Evolutionary conservation across 53 echinoderm and acorn worm genomes (phyloP), one percentile per base, ranked within the genome.

Genomic region (Temnopleurus reevesii): DNA sequence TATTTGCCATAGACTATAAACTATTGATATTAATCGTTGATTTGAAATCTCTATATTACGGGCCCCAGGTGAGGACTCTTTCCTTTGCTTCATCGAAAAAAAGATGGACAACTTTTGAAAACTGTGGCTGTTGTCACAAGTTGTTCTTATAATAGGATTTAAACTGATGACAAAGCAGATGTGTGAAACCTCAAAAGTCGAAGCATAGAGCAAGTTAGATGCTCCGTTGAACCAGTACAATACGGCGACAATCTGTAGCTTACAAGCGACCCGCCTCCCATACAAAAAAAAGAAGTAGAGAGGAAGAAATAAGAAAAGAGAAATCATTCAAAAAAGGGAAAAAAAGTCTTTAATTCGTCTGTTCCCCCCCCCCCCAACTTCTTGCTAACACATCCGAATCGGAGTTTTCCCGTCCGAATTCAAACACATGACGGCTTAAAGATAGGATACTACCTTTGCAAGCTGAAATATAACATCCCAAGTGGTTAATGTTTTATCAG

Each of bases 351-450:
- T 23, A 36, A 83, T 55, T 54, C 83, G 45, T 56, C n/a, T 83
- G 54, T n/a, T n/a, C n/a, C 34, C 34, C 53, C 15, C 17, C 38
- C 55, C 31, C 6, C 0, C 33, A 49, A 18, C 45, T 46, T 31
- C 19, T 80, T 31, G 36, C 15, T 41, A 49, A 23, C 80, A 71
- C 71, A 71, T 71, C 56, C 54, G 35, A 34, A 56, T 56, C 4
- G 24, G 36, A 56, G 61, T 61, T 86, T 61, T 43, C 61, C 41
- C 38, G 86, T 61, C 86, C 86, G 86, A 86, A 86, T 86, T 86
- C 45, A 86, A 86, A 86, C 86, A 86, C 86, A 60, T 45, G 61
- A 86, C 44, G 44, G 61, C 63, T 83, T 56, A 17, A 12, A n/a
- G n/a, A n/a, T n/a, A n/a, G n/a, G n/a, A n/a, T n/a, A n/a, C n/a